Evolutionary conservation across 2,888 invertebrate species (phyloP), one percentile per base, ranked within the genome.

Genomic region (Protula sp.): DNA sequence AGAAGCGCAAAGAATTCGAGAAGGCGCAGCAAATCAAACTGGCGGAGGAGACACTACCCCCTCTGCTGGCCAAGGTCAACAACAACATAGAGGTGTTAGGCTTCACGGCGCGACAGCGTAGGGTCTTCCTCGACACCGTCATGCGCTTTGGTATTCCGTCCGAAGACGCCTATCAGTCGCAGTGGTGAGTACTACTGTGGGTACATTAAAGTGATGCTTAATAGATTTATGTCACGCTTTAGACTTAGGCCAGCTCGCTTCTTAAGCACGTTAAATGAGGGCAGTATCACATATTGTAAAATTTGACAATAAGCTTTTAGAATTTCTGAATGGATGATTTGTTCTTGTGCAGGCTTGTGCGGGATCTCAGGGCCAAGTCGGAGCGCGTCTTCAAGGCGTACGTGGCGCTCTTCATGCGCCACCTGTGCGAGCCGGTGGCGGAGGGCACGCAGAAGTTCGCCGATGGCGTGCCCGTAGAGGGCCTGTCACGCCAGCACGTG

Each of bases 401-500:
- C 48, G 62, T 63, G 30, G 62, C 67, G 0, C 66, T 70, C 30
- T 70, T 70, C 61, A 69, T 70, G 70, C 58, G 70, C 0, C 71
- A 70, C 54, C 62, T 70, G 28, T 67, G 69, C 56, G 71, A 70
- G 59, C 68, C 69, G 27, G 59, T 65, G 14, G 48, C 59, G 0
- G 67, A 69, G 31, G 58, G 61, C 28, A 58, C 64, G 0, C 63
- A 66, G 54, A 67, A 58, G 47, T 70, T 63, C 54, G 61, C 67
- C 1, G 71, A 70, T 48, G 71, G 70, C 2, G 68, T 71, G 22
- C 71, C 71, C 2, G 53, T 64, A 22, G 98, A 98, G 82, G 95
- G 95, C 1, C 84, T 98, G 3, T 94, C 94, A 55, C 85, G 95
- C 3, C 95, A 97, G 75, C 95, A 97, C 79, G 94, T 98, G 38